Evolutionary conservation across 2,888 invertebrate genomes (phyloP), one percentile per base, ranked within the genome.

Genomic region (Drosophila antonietae): DNA sequence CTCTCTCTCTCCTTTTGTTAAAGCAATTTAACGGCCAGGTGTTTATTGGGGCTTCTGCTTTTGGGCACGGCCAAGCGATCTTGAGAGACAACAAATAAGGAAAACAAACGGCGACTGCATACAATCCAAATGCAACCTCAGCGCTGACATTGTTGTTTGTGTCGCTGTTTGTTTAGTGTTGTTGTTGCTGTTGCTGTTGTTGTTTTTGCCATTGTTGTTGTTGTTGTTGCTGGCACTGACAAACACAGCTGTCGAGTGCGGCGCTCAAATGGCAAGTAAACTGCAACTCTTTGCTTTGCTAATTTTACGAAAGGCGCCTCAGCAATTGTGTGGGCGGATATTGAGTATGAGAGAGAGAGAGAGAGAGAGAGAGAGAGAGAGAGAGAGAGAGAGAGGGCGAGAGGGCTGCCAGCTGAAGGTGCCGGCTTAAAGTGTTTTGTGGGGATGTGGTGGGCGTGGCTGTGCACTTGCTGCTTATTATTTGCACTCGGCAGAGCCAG

Each of bases 281-380:
- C 89, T 84, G 89, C 88, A 88, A 86, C 78, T 88, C 90, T 85
- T 85, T 85, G 85, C 85, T 88, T 89, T 89, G 89, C 90, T 85
- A 85, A 85, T 85, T 85, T 89, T 62, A 67, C 74, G 69, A 65
- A 63, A 20, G 23, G 51, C 70, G 78, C 65, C 68, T 77, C 47
- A 67, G 56, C 88, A 89, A 84, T 84, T 84, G 89, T 73, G 88
- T 83, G 83, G 83, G 83, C 87, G 83, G 41, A 8, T 80, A 52
- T 58, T 23, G 46, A 18, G 68, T 12, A 14, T 39, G 20, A 37
- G 58, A 46, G 39, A 28, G 49, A n/a, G n/a, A 23, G 33, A 43
- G 15, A 8, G n/a, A 28, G 35, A 4, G 7, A 14, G 23, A 9
- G n/a, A 12, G 33, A 1, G 15, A 20, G 28, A 5, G 35, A 14